Conservation (phyloP, 1,140 invertebrate genomes). For the Nomia melanderi region DNA sequence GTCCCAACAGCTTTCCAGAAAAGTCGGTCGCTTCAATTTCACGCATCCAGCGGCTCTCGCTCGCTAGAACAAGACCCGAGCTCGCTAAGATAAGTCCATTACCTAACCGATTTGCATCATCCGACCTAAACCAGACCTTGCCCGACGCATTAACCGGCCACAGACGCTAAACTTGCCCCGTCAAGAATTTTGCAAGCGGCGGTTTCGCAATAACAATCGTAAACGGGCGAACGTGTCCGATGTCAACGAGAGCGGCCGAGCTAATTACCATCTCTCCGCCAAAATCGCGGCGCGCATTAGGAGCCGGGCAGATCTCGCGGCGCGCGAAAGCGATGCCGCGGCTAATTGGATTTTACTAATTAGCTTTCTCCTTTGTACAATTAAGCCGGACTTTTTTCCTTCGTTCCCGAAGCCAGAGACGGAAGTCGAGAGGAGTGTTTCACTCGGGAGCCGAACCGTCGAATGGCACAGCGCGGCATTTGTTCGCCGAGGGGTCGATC, state of each 20-base stretch:
- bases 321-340: constrained; percentile 41
- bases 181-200: too few species aligned
- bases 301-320: constrained; percentile 16
- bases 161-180: too few species aligned
- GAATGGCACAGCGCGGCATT: neutral
- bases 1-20: too few species aligned
- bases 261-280: constrained; percentile 23
- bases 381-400: constrained; percentile 21
- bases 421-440: constrained; percentile 37
- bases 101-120: too few species aligned
- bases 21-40: too few species aligned
- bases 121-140: too few species aligned
- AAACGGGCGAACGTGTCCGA: neutral
- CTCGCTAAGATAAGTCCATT: too few species aligned
- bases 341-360: constrained; percentile 54
- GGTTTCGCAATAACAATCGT: neutral
- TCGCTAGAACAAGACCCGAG: too few species aligned
- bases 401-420: constrained; percentile 15
- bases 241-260: constrained; percentile 6
- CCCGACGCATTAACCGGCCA: too few species aligned
- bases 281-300: constrained; percentile 31
- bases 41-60: too few species aligned
- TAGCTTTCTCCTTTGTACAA: constrained; percentile 55
- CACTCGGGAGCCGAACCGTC: neutral
- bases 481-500: constrained; percentile 6